phyloP scores from a whole-genome alignment of 1,140 invertebrate genomes.

The Drosophila setifemur region DNA sequence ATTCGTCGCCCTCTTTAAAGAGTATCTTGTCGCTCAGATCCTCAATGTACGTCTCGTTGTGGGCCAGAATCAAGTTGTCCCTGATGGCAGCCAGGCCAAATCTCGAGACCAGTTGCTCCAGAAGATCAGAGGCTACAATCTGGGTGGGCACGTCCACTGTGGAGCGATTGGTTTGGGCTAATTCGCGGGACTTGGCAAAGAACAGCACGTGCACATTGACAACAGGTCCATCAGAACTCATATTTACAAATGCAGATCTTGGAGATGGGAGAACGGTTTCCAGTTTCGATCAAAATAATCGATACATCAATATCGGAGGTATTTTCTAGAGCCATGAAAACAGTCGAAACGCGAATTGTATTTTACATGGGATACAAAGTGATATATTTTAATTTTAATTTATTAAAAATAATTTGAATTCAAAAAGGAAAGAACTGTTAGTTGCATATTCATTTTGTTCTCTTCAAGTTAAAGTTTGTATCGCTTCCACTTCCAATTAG shows the following conservation, averaged over 20 bases:
- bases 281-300: neutral
- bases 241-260: constrained; percentile 12
- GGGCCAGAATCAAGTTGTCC: constrained; percentile 88
- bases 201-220: constrained; percentile 89
- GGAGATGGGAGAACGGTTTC: neutral
- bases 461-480: neutral
- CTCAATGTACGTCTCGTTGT: constrained; percentile 90
- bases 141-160: constrained; percentile 83
- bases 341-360: too few species aligned
- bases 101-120: constrained; percentile 83
- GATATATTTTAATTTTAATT: neutral
- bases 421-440: neutral
- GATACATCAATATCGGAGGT: neutral
- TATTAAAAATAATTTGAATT: neutral
- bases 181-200: constrained; percentile 93
- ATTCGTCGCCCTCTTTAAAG: constrained; percentile 87
- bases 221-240: constrained; percentile 18
- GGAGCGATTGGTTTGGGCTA: constrained; percentile 86
- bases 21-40: constrained; percentile 84
- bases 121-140: constrained; percentile 84
- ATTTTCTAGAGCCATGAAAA: too few species aligned
- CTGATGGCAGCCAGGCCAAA: constrained; percentile 88
- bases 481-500: neutral
- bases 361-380: too few species aligned
- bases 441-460: too few species aligned